Evolutionary conservation across 2,113 vertebrate species (phyloP).

Genomic region (Colistium nudipinnis): DNA sequence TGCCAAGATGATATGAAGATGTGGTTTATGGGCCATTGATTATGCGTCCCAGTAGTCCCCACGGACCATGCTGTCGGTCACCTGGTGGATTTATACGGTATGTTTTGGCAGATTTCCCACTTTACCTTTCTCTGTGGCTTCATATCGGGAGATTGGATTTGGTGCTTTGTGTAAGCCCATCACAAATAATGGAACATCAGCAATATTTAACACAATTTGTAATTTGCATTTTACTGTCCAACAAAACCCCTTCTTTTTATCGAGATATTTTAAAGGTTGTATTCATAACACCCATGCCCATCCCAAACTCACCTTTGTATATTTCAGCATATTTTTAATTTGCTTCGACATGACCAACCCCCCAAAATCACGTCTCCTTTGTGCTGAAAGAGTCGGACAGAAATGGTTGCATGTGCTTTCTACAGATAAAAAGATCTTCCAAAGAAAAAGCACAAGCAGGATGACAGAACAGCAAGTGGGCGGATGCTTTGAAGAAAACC

Average conservation of each 20-base stretch:
- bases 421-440: constrained; percentile 17
- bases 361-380: too few species aligned
- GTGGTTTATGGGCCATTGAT: constrained; percentile 22
- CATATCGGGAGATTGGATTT: background rate
- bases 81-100: constrained; percentile 6
- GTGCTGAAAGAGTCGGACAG: background rate
- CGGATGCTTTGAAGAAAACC: constrained; percentile 23
- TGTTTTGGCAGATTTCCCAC: constrained; percentile 25
- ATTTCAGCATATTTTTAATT: too few species aligned
- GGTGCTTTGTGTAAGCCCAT: background rate
- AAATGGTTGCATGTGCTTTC: background rate
- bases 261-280: too few species aligned
- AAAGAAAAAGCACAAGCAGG: background rate
- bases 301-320: too few species aligned
- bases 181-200: background rate
- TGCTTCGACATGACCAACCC: too few species aligned
- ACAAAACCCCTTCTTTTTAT: too few species aligned
- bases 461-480: constrained; percentile 3
- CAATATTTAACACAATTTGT: background rate
- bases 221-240: background rate
- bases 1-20: background rate
- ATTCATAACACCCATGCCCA: too few species aligned
- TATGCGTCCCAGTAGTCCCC: background rate
- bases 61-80: background rate
- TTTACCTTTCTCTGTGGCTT: constrained; percentile 1